Base-by-base conservation (phyloP, 2,888 invertebrate species). In the Euclidia mi region DNA sequence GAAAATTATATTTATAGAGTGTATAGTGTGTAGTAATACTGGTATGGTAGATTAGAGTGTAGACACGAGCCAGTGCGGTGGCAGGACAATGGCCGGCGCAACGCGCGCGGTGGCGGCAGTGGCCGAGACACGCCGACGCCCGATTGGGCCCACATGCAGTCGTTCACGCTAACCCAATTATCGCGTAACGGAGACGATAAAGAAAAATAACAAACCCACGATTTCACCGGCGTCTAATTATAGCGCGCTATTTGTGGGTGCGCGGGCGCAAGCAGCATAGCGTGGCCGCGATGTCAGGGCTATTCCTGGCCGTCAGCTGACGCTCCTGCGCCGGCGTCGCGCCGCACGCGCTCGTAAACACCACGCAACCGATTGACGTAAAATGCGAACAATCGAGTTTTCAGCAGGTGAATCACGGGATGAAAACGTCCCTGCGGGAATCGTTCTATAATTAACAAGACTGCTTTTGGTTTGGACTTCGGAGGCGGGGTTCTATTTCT, bases 151-250 rank as follows among this genome's bases (percentile, higher is more conserved):
- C 94, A 93, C 94, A 94, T 93, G 92, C 90, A 92, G 77, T 88
- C 88, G 84, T 74, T 79, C 81, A 76, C 83, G 85, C 92, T 94
- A 94, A 94, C 94, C 94, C 94, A 94, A 94, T 94, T 94, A 94
- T 92, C 94, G 90, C 92, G 92, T 91, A 92, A 92, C 93, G 89
- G 91, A 92, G 89, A 91, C 93, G 93, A 92, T 93, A 92, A 94
- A 94, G 94, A 94, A 94, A 94, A 94, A 94, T 94, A 94, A 94
- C 94, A 94, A 94, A 94, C 94, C 94, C 94, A 94, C 94, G 94
- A 94, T 94, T 94, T 93, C 91, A 92, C 92, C 87, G 93, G 71
- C 84, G 85, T 92, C 94, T 94, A 94, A 94, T 92, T 92, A 92
- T 94, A 94, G 93, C 84, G 76, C 75, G 89, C 92, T 94, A 94